These are phyloP conservation scores for Dromococcyx pavoninus DNA, from an alignment of 2,797 vertebrate species.

Conservation along the genomic window DNA sequence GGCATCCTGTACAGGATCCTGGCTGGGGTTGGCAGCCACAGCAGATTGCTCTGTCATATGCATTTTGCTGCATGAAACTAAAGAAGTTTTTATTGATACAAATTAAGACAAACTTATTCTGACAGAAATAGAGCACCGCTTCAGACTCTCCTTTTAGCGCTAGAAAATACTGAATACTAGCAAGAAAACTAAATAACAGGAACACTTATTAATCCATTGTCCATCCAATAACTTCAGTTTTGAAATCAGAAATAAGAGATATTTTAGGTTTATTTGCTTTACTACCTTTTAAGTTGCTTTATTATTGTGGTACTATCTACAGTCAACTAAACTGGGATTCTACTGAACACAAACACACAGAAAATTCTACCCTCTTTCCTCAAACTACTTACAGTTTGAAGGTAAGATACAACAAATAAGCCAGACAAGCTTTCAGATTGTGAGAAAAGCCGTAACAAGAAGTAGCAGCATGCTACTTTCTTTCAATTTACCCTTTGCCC, in stretches of 20 bases:
- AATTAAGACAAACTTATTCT: neutral
- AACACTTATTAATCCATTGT: neutral
- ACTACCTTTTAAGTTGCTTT: neutral
- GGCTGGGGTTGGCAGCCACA: neutral
- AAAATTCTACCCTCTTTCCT: neutral
- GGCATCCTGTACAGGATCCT: neutral
- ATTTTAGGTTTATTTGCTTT: neutral
- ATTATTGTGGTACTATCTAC: neutral
- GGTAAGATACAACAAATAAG: neutral
- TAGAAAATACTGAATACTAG: neutral
- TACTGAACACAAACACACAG: neutral
- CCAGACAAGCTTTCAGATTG: neutral
- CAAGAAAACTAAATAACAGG: neutral
- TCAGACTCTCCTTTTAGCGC: neutral
- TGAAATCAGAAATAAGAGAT: neutral
- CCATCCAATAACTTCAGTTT: neutral
- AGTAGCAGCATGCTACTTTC: neutral
- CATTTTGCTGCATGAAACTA: neutral
- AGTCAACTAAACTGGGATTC: neutral
- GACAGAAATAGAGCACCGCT: neutral
- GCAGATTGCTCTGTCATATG: neutral
- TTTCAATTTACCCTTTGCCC: neutral
- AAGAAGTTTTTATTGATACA: neutral
- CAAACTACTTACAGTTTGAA: neutral
- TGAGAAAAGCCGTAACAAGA: neutral